Evolutionary conservation across 2,113 vertebrate genomes (phyloP), one percentile per base, ranked within the genome.

Genomic region (Oreotrochilus melanogaster): DNA sequence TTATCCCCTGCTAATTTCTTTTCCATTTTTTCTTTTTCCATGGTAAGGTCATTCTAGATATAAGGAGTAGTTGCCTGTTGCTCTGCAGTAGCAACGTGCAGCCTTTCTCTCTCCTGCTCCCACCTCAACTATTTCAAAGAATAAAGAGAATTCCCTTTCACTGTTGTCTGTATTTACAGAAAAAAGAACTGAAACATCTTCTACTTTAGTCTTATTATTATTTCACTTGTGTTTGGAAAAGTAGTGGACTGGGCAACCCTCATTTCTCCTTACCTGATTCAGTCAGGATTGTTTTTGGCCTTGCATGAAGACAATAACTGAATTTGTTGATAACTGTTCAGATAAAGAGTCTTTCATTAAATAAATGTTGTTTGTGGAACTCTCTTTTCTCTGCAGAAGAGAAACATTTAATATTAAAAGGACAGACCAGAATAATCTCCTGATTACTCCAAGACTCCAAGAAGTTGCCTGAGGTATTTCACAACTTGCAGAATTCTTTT

Each of bases 371-470:
- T 74, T 81, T 81, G 43, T 57, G 21, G 28, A 84, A 50, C 23
- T 84, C 25, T 53, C 4, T 25, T 82, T 30, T 81, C 30, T 75
- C 47, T 56, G 13, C 24, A 88, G 61, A 81, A 85, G 17, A 86
- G 57, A 85, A 87, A 67, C 11, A n/a, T 85, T 64, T 85, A 47
- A 87, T 92, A 88, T 88, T 33, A 81, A 88, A 93, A 82, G 31
- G 61, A 89, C 74, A 75, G 33, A 50, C 3, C 8, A 78, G 43
- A 74, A 65, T 78, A 67, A 47, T 78, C 37, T 95, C n/a, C 14
- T 58, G 31, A 67, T 78, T 87, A 64, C 22, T 85, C 75, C 14
- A 87, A 73, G 70, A 50, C 53, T 54, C 35, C 11, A 42, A 33
- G 61, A 70, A 85, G 24, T 61, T 75, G 30, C 70, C 35, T 89